Evolutionary conservation across 2,113 vertebrate species (phyloP).

Genomic region (Oostethus manadensis): DNA sequence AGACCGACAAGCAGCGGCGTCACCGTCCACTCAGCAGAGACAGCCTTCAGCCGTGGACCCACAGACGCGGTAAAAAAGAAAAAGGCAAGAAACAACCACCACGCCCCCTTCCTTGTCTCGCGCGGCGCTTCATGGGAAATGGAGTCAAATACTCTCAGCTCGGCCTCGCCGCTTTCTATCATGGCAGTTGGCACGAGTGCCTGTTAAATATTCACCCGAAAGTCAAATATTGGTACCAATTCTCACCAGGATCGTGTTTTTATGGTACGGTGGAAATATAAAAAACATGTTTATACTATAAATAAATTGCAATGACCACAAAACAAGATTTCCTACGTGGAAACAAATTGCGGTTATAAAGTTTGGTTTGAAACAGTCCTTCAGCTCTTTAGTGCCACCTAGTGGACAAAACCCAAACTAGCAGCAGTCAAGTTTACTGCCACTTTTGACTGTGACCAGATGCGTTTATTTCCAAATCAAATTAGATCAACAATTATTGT

Average conservation of each 20-base stretch:
- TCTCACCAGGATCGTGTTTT: too few relatives aligned
- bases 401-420: conserved; percentile 7
- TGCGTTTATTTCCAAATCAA: background rate
- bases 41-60: conserved; percentile 3
- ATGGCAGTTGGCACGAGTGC: background rate
- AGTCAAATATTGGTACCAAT: too few relatives aligned
- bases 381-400: conserved; percentile 20
- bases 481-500: background rate
- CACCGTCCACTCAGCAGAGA: conserved; percentile 33
- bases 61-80: background rate
- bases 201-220: background rate
- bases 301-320: background rate
- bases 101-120: conserved; percentile 45
- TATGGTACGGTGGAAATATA: background rate
- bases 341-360: background rate
- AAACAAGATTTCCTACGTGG: background rate
- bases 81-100: background rate
- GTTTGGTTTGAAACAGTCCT: too few relatives aligned
- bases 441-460: too few relatives aligned
- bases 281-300: background rate
- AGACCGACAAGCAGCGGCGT: conserved; percentile 40
- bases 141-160: conserved; percentile 32
- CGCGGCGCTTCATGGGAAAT: conserved; percentile 58
- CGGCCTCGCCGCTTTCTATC: background rate
- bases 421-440: background rate